Evolutionary conservation across 2,797 vertebrate species (phyloP), one percentile per base, ranked within the genome.

Genomic region (Eidolon dupreanum): DNA sequence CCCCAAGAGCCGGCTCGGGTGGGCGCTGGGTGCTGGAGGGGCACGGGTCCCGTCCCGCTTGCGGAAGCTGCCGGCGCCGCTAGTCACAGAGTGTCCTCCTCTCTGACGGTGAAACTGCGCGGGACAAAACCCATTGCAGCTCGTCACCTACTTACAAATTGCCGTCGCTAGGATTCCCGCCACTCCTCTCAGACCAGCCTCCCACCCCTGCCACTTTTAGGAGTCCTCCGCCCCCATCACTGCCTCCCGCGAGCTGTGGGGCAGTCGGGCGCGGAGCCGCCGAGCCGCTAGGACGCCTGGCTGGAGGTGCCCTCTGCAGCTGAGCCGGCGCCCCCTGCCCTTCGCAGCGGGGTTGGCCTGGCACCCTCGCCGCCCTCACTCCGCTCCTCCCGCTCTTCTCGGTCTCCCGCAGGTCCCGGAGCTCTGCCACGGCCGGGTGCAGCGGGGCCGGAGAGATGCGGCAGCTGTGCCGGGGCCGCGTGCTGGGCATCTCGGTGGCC

Each of bases 401-500:
- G 68, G 65, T 57, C 74, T 55, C 81, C 66, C 59, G 66, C 90
- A 55, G 89, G 79, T 71, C 92, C 70, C 92, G 8, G 81, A 73
- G 97, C 94, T 82, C 90, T 65, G 43, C 87, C 90, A 15, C 59
- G 22, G 86, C 93, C 28, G 66, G 81, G 96, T 7, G 93, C 93
- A 3, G 88, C 68, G 63, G 51, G 91, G 94, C 91, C 51, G 84
- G 91, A 94, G 93, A 79, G 95, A 98, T 96, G 98, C 99, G 99
- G 99, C 99, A 99, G 41, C 98, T 99, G 98, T 98, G 99, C 49
- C 98, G 98, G 98, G 99, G 99, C 96, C 99, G 99, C 2, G 38
- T 98, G 96, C 92, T 99, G 98, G 99, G 99, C 85, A 99, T 99
- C 86, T 98, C 98, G 31, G 99, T 99, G 98, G 99, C 99, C 90